These are phyloP conservation scores for Turritopsis dohrnii DNA, from an alignment of 30 jellyfish, hydroid and myxozoan species.

Conservation along the genomic window DNA sequence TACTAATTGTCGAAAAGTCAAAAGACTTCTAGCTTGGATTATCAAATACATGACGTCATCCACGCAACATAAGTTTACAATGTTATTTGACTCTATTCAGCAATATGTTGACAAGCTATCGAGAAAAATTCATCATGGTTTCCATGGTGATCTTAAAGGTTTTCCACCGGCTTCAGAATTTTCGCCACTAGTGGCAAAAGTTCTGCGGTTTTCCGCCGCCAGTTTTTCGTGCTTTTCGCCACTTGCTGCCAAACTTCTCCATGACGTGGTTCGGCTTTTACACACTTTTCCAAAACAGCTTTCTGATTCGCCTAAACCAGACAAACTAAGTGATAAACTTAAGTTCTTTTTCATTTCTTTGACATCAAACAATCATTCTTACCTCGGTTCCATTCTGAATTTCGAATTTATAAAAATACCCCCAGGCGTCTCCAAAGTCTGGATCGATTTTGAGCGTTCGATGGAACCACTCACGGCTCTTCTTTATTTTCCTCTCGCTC, in stretches of 20 bases:
- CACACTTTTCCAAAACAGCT: conserved; percentile 68
- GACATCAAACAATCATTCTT: not conserved
- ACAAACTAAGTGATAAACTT: not conserved
- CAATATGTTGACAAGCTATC: not conserved
- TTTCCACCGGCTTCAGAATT: conserved; percentile 67
- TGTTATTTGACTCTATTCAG: no score
- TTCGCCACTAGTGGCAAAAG: conserved; percentile 67
- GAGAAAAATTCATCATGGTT: not conserved
- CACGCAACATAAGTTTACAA: no score
- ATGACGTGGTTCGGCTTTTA: conserved; percentile 88
- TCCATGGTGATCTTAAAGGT: conserved; percentile 25
- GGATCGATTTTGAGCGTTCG: conserved; percentile 91
- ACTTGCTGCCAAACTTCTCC: conserved; percentile 86
- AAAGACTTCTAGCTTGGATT: no score
- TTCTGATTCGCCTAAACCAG: conserved; percentile 57
- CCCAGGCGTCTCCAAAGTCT: conserved; percentile 97
- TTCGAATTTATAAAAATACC: conserved; percentile 81
- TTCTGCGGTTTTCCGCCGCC: conserved; percentile 83
- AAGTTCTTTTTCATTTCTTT: not conserved
- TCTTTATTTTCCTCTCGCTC: conserved; percentile 80
- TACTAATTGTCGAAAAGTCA: no score
- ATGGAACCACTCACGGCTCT: conserved; percentile 86
- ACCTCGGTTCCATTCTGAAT: conserved; percentile 88
- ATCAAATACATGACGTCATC: no score
- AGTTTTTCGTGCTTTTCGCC: conserved; percentile 60